Evolutionary conservation across 1,140 invertebrate species (phyloP).

Genomic region (Delia radicum): DNA sequence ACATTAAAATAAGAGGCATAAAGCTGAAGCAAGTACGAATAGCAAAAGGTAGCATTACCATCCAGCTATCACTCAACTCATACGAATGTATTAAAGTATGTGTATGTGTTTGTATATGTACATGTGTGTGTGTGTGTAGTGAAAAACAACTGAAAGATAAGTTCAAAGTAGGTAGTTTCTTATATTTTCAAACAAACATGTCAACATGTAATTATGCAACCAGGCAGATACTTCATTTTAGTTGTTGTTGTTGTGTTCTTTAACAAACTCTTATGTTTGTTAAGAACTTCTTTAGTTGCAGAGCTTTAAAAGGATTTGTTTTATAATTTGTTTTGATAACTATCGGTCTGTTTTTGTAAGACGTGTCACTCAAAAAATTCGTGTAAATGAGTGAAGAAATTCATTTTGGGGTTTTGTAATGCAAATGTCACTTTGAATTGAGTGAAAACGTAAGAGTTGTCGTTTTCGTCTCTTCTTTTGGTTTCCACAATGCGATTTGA

Average conservation of each 20-base stretch:
- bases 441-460: too few relatives aligned
- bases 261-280: conserved; percentile 13
- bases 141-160: neutral
- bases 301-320: neutral
- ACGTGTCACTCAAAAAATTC: too few relatives aligned
- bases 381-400: too few relatives aligned
- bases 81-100: too few relatives aligned
- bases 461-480: too few relatives aligned
- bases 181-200: neutral
- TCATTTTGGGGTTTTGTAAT: too few relatives aligned
- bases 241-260: neutral
- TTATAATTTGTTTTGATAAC: too few relatives aligned
- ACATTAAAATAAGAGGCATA: neutral
- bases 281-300: conserved; percentile 5
- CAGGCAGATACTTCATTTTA: conserved; percentile 6
- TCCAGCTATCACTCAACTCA: neutral
- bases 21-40: neutral
- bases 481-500: too few relatives aligned
- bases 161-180: neutral
- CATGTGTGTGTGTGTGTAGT: neutral
- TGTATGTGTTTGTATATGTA: too few relatives aligned
- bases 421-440: too few relatives aligned
- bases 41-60: neutral
- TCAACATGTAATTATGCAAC: conserved; percentile 23
- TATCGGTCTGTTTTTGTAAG: too few relatives aligned